Evolutionary conservation across 2,113 vertebrate genomes (phyloP).

Genomic region (Haemorhous mexicanus): DNA sequence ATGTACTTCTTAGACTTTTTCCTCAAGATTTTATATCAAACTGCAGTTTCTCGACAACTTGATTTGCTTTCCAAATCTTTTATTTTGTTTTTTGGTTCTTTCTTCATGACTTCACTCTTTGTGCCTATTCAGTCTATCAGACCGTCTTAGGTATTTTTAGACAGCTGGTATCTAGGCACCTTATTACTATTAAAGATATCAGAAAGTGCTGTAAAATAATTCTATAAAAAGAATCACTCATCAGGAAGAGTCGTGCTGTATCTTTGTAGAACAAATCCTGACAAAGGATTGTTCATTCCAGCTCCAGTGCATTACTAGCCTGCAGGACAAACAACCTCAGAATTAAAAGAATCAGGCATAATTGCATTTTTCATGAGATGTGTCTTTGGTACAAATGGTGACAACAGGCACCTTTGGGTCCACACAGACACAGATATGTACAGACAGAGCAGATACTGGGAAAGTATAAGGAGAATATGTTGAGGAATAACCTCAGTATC

Average conservation of each 20-base stretch:
- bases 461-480: accelerated
- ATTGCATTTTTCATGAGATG: neutral
- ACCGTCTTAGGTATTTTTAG: neutral
- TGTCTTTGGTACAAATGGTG: neutral
- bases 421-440: neutral
- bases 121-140: slow-evolving; percentile 5
- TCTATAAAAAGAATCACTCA: neutral
- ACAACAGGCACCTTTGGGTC: neutral
- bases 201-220: neutral
- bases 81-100: neutral
- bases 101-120: slow-evolving; percentile 5
- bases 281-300: neutral
- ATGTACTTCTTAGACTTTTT: neutral
- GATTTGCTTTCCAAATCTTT: neutral
- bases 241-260: neutral
- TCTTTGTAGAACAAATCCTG: neutral
- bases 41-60: neutral
- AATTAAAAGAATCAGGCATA: neutral
- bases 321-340: neutral
- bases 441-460: neutral
- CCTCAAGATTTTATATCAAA: neutral
- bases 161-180: slow-evolving; percentile 2
- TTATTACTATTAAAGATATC: neutral
- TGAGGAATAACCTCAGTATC: neutral
- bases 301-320: neutral